These are phyloP conservation scores for Peromyscus maniculatus DNA, from an alignment of 2,113 vertebrate genomes.

Conservation along the genomic window DNA sequence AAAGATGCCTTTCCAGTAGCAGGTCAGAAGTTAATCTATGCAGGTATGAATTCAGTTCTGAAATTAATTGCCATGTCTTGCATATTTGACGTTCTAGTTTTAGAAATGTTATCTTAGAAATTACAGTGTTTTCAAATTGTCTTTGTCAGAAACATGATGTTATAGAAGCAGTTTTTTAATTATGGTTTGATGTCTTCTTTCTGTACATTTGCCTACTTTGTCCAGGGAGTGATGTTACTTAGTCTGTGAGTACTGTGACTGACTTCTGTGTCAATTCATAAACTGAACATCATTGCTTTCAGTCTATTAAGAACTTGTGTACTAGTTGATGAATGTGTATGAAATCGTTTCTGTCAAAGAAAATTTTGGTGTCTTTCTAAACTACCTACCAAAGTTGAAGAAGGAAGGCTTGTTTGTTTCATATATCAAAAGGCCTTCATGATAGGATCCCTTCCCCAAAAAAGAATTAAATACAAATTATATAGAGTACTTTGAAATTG, in stretches of 20 bases:
- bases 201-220: slow-evolving; percentile 10
- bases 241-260: neutral
- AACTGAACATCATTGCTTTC: neutral
- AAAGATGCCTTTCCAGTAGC: slow-evolving; percentile 95
- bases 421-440: neutral
- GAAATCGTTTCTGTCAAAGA: slow-evolving; percentile 9
- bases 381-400: slow-evolving; percentile 25
- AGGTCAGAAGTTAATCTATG: slow-evolving; percentile 98
- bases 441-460: neutral
- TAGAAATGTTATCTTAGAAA: slow-evolving; percentile 28
- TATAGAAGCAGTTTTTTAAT: slow-evolving; percentile 4
- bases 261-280: slow-evolving; percentile 26
- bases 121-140: slow-evolving; percentile 23
- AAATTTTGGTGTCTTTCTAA: neutral
- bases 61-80: slow-evolving; percentile 42
- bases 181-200: slow-evolving; percentile 41
- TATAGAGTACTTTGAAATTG: slow-evolving; percentile 50
- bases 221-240: neutral
- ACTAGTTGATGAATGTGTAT: neutral
- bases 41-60: slow-evolving; percentile 89
- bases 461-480: neutral
- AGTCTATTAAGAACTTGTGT: neutral
- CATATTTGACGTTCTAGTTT: slow-evolving; percentile 17
- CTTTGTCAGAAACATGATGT: slow-evolving; percentile 30
- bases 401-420: neutral